phyloP scores from a whole-genome alignment of 2,888 invertebrate genomes.

The Ctena decussata region DNA sequence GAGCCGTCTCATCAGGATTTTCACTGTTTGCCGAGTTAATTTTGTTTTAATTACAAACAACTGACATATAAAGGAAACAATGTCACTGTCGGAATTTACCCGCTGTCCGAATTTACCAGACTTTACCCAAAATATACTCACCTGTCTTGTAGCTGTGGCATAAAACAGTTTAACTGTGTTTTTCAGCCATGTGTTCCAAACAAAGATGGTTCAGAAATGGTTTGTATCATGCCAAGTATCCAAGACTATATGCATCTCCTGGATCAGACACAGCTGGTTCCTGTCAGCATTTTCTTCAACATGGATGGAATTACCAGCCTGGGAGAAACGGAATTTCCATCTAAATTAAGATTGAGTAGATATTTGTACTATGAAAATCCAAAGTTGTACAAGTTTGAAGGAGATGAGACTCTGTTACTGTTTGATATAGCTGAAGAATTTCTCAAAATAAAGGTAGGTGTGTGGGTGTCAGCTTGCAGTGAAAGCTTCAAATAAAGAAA shows the following conservation, averaged over 20 bases:
- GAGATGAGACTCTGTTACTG: slow-evolving; percentile 57
- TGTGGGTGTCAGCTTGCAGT: too few species aligned
- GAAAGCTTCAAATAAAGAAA: too few species aligned
- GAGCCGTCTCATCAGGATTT: too few species aligned
- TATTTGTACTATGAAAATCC: slow-evolving; percentile 85
- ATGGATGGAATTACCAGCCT: slow-evolving; percentile 85
- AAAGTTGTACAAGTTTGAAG: slow-evolving; percentile 70
- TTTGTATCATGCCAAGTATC: slow-evolving; percentile 80
- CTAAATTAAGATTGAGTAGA: slow-evolving; percentile 51
- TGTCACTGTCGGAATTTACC: too few species aligned
- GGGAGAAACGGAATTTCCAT: slow-evolving; percentile 50
- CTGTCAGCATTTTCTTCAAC: slow-evolving; percentile 76
- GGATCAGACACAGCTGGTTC: slow-evolving; percentile 60
- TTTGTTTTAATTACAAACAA: too few species aligned
- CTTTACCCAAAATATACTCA: too few species aligned
- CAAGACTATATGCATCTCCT: slow-evolving; percentile 47
- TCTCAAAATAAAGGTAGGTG: slow-evolving; percentile 77
- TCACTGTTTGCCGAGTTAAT: too few species aligned
- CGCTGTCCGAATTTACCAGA: too few species aligned
- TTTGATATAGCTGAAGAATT: slow-evolving; percentile 72
- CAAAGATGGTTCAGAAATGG: slow-evolving; percentile 72
- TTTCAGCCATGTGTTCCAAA: slow-evolving; percentile 63
- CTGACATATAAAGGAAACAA: too few species aligned
- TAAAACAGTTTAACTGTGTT: too few species aligned
- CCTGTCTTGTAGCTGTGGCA: too few species aligned